phyloP scores from a whole-genome alignment of 2,113 vertebrate genomes.

The Marcusenius ussheri region DNA sequence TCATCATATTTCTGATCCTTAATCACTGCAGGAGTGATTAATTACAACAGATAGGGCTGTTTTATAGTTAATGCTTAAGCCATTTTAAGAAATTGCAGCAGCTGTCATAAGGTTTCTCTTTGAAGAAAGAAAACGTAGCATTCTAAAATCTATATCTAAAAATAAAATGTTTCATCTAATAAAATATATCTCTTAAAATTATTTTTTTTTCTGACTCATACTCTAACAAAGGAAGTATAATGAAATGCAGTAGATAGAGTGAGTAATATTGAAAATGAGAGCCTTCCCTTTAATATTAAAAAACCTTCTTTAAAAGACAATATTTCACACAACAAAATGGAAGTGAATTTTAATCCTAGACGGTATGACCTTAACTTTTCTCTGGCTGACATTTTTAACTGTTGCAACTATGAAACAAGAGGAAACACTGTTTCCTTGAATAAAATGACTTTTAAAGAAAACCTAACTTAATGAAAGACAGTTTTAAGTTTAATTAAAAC shows the following conservation, averaged over 20 bases:
- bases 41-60: not conserved
- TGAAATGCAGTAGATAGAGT: not conserved
- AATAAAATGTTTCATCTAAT: not conserved
- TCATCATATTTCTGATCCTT: not conserved
- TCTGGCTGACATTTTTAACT: not conserved
- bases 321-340: not conserved
- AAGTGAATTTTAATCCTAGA: not conserved
- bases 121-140: not conserved
- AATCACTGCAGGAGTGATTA: not conserved
- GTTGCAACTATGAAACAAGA: not conserved
- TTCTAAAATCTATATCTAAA: not conserved
- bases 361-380: not conserved
- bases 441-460: not conserved
- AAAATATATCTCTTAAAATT: not conserved
- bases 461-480: not conserved
- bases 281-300: not conserved
- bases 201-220: not conserved
- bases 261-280: not conserved
- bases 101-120: not conserved
- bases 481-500: not conserved
- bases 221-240: not conserved
- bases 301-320: not conserved
- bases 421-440: not conserved
- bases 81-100: not conserved
- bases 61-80: slow-evolving; percentile 3